These are phyloP conservation scores for Erynnis tages DNA, from an alignment of 2,888 invertebrate genomes.

Conservation along the genomic window DNA sequence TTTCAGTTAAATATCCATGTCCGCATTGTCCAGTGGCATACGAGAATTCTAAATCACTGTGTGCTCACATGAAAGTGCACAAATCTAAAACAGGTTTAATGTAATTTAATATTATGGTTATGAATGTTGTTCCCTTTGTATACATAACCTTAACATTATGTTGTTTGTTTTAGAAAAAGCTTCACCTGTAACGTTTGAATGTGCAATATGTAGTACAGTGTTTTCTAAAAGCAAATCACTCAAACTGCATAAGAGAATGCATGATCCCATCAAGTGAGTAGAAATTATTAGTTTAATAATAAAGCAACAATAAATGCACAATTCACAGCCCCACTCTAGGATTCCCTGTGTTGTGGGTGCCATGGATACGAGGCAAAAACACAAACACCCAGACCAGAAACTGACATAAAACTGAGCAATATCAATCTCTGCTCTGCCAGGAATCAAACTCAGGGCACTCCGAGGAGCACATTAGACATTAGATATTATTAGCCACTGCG, in stretches of 20 bases:
- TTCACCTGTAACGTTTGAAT: slow-evolving; percentile 49
- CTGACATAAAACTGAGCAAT: no score
- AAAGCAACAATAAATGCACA: no score
- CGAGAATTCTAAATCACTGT: slow-evolving; percentile 79
- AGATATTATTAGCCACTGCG: no score
- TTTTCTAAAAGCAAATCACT: slow-evolving; percentile 85
- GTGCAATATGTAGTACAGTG: slow-evolving; percentile 84
- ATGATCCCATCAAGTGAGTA: slow-evolving; percentile 84
- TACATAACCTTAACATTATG: no score
- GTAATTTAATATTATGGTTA: slow-evolving; percentile 9
- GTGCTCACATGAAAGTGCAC: slow-evolving; percentile 83
- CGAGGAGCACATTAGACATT: no score
- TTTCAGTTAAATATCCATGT: slow-evolving; percentile 72
- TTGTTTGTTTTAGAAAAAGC: not conserved
- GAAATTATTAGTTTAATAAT: no score
- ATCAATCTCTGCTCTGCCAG: no score
- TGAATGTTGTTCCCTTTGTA: not conserved
- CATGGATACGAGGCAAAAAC: no score
- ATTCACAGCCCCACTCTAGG: no score
- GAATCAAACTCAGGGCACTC: no score
- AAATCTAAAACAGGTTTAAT: slow-evolving; percentile 54
- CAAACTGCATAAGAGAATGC: slow-evolving; percentile 87
- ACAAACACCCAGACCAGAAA: no score
- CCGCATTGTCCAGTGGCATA: slow-evolving; percentile 72
- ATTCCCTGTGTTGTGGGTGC: no score